A percentile compares a stretch with the other conserved stretches of the same genome.
These are phyloP conservation scores for Probaryconus sp. DNA, from an alignment of 1,140 invertebrate genomes.

Conservation along the genomic window DNA sequence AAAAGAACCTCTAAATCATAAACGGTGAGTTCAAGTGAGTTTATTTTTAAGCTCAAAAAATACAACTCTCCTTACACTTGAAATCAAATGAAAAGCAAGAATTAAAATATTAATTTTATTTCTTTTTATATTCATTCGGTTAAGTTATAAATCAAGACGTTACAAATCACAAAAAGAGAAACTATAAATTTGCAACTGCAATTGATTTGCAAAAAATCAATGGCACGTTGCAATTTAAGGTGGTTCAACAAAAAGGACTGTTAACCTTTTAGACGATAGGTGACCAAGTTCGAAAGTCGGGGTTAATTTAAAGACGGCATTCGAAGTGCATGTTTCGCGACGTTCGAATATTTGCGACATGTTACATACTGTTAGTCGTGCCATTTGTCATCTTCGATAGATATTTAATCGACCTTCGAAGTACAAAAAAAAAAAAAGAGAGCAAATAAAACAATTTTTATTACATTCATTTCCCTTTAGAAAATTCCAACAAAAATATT, in stretches of 20 bases:
- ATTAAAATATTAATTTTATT: no score
- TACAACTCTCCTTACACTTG: neutral
- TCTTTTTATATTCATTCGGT: neutral
- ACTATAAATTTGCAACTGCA: neutral
- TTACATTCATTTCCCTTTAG: no score
- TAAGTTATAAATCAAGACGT: neutral
- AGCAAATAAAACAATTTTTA: no score
- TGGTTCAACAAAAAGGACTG: constrained; percentile 10
- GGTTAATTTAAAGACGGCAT: constrained; percentile 27
- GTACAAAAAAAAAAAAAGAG: no score
- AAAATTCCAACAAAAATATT: no score
- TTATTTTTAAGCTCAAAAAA: constrained; percentile 35
- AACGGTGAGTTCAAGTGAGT: constrained; percentile 60
- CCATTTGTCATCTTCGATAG: neutral
- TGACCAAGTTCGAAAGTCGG: constrained; percentile 32
- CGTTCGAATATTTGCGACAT: constrained; percentile 35
- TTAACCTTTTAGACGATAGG: constrained; percentile 7
- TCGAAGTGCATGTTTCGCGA: constrained; percentile 26
- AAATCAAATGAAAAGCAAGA: no score
- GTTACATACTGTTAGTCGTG: constrained; percentile 13
- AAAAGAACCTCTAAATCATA: constrained; percentile 80
- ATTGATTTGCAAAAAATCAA: constrained; percentile 1
- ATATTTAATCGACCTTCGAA: no score
- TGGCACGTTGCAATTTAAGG: neutral
- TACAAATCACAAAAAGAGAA: no score